These are phyloP conservation scores for Brachyalestes nurse DNA, from an alignment of 2,797 vertebrate genomes.

Conservation along the genomic window DNA sequence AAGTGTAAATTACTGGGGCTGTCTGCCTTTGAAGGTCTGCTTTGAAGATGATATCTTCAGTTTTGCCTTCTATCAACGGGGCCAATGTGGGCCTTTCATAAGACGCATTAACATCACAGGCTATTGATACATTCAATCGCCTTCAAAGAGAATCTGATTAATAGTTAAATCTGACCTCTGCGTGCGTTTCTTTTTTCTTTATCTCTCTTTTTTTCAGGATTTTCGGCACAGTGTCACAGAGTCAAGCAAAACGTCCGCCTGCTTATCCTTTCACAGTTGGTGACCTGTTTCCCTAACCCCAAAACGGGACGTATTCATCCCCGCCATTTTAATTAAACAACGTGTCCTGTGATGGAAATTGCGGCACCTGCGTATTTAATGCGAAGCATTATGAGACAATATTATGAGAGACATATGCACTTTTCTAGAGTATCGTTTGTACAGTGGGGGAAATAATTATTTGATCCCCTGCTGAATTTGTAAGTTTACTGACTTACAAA, in stretches of 20 bases:
- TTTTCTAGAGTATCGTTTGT: too few relatives aligned
- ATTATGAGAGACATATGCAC: background rate
- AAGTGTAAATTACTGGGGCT: slow-evolving; percentile 66
- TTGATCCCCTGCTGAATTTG: too few relatives aligned
- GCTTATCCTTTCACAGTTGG: too few relatives aligned
- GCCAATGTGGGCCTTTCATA: slow-evolving; percentile 61
- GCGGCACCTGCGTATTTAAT: too few relatives aligned
- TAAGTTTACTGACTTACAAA: too few relatives aligned
- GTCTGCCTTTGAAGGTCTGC: slow-evolving; percentile 69
- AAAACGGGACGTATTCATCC: background rate
- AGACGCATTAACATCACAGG: slow-evolving; percentile 57
- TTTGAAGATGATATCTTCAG: slow-evolving; percentile 72
- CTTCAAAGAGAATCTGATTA: slow-evolving; percentile 64
- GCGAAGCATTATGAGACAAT: too few relatives aligned
- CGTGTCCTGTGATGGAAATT: too few relatives aligned
- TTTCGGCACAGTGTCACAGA: background rate
- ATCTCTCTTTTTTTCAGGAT: background rate
- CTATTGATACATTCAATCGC: slow-evolving; percentile 57
- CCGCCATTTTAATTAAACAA: background rate
- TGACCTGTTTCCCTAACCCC: background rate
- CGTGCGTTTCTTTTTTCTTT: background rate
- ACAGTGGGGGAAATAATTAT: too few relatives aligned
- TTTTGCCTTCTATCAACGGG: slow-evolving; percentile 65
- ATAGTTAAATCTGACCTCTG: slow-evolving; percentile 45
- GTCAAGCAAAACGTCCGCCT: background rate